phyloP scores from a whole-genome alignment of 2,113 vertebrate genomes.

The Platanista minor region DNA sequence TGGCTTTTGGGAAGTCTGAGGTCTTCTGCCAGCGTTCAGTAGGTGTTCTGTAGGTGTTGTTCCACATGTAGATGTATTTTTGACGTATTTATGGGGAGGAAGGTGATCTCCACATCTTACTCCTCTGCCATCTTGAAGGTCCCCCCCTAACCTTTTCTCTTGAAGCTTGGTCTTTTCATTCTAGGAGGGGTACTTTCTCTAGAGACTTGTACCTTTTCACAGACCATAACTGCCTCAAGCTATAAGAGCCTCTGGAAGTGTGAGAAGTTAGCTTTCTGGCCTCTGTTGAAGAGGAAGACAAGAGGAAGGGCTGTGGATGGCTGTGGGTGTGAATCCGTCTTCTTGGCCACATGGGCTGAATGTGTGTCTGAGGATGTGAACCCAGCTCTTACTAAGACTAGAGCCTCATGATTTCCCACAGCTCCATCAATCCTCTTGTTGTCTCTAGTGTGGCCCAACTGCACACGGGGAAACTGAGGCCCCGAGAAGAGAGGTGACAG shows the following conservation, averaged over 20 bases:
- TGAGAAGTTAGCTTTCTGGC: background rate
- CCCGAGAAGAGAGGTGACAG: background rate
- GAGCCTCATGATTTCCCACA: background rate
- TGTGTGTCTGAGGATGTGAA: background rate
- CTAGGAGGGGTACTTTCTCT: background rate
- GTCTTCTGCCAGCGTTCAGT: too few species aligned
- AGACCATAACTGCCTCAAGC: background rate
- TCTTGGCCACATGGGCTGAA: background rate
- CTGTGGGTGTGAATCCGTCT: background rate
- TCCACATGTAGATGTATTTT: too few species aligned
- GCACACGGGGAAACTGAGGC: background rate
- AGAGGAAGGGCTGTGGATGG: background rate
- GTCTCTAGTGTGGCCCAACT: background rate
- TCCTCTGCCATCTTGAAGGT: too few species aligned
- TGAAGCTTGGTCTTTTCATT: background rate
- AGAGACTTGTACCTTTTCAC: background rate
- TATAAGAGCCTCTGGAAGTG: background rate
- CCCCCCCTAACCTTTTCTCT: background rate
- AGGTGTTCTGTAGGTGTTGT: too few species aligned
- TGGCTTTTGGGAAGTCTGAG: too few species aligned
- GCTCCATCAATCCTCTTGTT: background rate
- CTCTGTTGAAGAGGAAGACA: background rate
- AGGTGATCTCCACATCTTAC: too few species aligned
- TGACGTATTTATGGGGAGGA: too few species aligned
- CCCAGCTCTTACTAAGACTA: background rate